Percentiles rank a stretch among this genome's conserved stretches.
These are phyloP conservation scores for Bostrychus sinensis DNA, from an alignment of 2,113 vertebrate genomes.

Conservation along the genomic window DNA sequence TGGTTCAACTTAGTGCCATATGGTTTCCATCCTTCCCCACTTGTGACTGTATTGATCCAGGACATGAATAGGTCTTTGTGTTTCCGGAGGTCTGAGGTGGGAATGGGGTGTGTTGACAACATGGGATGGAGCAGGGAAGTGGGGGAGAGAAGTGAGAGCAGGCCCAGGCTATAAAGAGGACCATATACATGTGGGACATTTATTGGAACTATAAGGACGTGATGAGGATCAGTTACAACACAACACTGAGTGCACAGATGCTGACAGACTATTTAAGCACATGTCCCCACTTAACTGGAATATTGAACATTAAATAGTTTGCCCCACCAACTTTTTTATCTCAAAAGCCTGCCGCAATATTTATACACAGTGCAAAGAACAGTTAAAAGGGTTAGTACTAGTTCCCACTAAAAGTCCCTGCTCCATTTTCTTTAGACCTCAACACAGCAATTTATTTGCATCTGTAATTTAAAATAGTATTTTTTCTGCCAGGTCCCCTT, in stretches of 20 bases:
- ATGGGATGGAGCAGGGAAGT: slow-evolving; percentile 1
- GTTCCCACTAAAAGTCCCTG: slow-evolving; percentile 15
- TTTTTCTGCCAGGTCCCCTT: too few species aligned
- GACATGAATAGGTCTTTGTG: slow-evolving; percentile 50
- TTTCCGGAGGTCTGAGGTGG: slow-evolving; percentile 35
- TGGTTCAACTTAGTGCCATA: slow-evolving; percentile 61
- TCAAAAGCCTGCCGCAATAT: slow-evolving; percentile 40
- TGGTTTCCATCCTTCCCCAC: slow-evolving; percentile 54
- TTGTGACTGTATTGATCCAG: slow-evolving; percentile 60
- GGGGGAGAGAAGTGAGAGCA: slow-evolving; percentile 17
- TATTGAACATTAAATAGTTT: slow-evolving; percentile 28
- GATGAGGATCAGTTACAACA: slow-evolving; percentile 30
- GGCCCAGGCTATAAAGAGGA: slow-evolving; percentile 27
- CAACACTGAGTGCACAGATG: slow-evolving; percentile 1
- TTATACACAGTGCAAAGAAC: slow-evolving; percentile 46
- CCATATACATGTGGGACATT: slow-evolving; percentile 16
- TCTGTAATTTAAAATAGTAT: too few species aligned
- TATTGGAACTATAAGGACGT: slow-evolving; percentile 30
- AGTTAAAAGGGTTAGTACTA: slow-evolving; percentile 49
- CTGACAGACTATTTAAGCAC: slow-evolving; percentile 6
- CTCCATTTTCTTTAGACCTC: slow-evolving; percentile 30
- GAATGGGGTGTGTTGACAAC: slow-evolving; percentile 27
- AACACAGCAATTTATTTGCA: too few species aligned
- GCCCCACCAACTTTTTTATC: slow-evolving; percentile 27
- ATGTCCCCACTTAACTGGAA: slow-evolving; percentile 25